Conservation (phyloP, 2,797 vertebrate species). For the Malurus leucopterus region DNA sequence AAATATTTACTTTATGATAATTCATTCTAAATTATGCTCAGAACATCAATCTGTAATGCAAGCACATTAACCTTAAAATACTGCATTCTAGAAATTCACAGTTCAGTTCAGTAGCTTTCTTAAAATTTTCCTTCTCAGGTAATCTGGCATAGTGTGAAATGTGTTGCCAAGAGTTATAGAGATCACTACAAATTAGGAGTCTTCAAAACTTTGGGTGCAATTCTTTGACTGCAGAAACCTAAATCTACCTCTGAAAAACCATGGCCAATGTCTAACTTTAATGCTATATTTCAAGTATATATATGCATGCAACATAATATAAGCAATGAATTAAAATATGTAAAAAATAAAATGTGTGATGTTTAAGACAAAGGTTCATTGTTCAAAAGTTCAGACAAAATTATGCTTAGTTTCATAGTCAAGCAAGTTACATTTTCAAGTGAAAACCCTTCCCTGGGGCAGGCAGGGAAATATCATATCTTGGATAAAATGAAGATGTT, state of each 20-base stretch:
- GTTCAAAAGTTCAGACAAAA: background rate
- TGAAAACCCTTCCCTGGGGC: background rate
- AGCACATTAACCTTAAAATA: background rate
- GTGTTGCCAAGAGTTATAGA: background rate
- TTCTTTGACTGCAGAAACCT: background rate
- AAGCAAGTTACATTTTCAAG: background rate
- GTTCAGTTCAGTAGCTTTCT: background rate
- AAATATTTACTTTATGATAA: slow-evolving; percentile 73
- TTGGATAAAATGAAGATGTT: background rate
- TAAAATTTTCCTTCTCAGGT: background rate
- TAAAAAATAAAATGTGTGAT: background rate
- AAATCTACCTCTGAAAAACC: background rate
- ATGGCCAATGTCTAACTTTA: background rate
- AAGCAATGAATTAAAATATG: background rate
- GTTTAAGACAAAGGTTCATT: background rate
- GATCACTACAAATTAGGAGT: background rate
- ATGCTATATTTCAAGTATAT: background rate
- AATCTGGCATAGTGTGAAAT: background rate
- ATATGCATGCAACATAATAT: background rate
- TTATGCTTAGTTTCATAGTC: background rate
- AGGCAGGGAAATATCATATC: background rate
- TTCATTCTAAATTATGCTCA: slow-evolving; percentile 80
- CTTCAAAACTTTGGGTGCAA: background rate
- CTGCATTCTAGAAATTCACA: background rate
- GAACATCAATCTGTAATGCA: slow-evolving; percentile 47